These are phyloP conservation scores for Rhinoderma darwinii DNA, from an alignment of 2,113 vertebrate species.

Conservation along the genomic window DNA sequence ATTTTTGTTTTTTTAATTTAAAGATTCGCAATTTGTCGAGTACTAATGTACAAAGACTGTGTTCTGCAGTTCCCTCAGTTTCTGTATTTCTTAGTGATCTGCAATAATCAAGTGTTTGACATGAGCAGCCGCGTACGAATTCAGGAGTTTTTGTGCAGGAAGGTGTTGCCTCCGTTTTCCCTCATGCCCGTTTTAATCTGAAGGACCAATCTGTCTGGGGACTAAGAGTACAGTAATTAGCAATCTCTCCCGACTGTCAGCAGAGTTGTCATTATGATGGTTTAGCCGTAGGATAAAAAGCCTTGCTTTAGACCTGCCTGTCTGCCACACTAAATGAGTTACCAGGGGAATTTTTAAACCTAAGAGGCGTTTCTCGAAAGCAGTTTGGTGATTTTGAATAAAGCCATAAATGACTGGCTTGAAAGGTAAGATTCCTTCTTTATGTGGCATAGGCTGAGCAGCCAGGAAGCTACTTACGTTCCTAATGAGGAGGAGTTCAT, in stretches of 20 bases:
- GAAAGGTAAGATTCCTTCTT: constrained; percentile 71
- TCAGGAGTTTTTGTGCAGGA: constrained; percentile 35
- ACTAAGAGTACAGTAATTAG: constrained; percentile 73
- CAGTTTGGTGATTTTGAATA: constrained; percentile 78
- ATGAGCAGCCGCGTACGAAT: constrained; percentile 12
- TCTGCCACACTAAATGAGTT: constrained; percentile 80
- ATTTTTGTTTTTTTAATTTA: no score
- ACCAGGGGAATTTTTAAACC: constrained; percentile 81
- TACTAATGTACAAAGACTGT: not conserved
- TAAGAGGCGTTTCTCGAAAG: constrained; percentile 77
- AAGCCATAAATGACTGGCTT: constrained; percentile 76
- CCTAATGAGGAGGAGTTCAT: constrained; percentile 72
- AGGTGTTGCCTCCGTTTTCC: constrained; percentile 66
- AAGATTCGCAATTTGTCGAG: not conserved
- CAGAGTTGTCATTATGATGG: constrained; percentile 78
- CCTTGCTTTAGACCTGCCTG: constrained; percentile 76
- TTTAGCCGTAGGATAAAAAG: constrained; percentile 79
- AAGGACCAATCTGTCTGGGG: constrained; percentile 75
- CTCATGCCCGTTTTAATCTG: constrained; percentile 69
- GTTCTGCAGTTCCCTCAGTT: not conserved
- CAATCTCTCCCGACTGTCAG: constrained; percentile 76
- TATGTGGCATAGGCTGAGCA: constrained; percentile 65
- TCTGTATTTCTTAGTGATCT: not conserved
- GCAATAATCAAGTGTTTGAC: not conserved
- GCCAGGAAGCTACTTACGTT: constrained; percentile 69